Conservation (phyloP, 2,797 vertebrate species). For the Microtus californicus region DNA sequence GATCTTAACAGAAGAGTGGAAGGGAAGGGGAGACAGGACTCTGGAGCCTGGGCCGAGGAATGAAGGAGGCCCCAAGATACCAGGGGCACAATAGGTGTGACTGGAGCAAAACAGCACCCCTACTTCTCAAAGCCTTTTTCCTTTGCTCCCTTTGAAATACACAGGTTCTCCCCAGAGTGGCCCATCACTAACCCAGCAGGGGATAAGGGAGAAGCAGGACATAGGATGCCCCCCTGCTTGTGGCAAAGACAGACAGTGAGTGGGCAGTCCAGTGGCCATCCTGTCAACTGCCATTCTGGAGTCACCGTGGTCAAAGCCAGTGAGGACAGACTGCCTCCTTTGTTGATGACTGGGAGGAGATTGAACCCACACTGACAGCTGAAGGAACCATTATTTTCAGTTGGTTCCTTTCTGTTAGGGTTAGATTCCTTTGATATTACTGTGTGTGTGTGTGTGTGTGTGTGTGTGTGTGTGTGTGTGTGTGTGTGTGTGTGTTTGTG, state of each 20-base stretch:
- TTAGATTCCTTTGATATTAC: background rate
- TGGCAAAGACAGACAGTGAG: background rate
- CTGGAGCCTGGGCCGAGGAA: background rate
- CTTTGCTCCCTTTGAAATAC: background rate
- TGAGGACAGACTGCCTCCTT: background rate
- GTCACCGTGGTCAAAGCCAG: background rate
- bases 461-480: background rate
- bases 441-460: background rate
- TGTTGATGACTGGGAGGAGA: background rate
- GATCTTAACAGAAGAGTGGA: background rate
- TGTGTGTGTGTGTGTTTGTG: no score
- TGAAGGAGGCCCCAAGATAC: background rate
- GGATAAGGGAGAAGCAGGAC: background rate
- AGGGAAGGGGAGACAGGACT: background rate
- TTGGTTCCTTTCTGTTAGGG: background rate
- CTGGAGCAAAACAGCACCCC: background rate
- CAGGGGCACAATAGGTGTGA: background rate
- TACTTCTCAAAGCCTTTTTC: background rate
- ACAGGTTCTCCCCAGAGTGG: background rate
- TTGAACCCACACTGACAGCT: background rate
- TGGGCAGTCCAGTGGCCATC: background rate
- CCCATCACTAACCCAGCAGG: background rate
- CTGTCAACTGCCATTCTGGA: background rate
- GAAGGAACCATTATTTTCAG: slow-evolving; percentile 16
- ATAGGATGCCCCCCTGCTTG: background rate